Percentiles rank a stretch among this genome's conserved stretches.
Conservation (phyloP, 2,113 vertebrate species). For the Atherinomorus stipes region DNA sequence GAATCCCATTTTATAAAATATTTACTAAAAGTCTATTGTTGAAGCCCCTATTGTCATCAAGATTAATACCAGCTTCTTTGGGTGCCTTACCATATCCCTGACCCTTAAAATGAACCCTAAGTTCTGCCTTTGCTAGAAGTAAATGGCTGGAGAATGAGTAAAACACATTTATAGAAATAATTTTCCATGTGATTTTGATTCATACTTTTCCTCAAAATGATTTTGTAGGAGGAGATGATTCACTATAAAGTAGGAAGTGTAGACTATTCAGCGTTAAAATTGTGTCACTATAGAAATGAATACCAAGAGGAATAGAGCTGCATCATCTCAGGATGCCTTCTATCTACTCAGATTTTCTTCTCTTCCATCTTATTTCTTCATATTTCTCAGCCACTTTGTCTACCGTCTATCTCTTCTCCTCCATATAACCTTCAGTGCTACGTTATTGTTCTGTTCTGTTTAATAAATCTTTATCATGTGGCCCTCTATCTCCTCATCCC, state of each 20-base stretch:
- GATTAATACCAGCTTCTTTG: too few species aligned
- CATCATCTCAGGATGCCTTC: constrained; percentile 22
- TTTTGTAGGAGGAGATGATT: too few species aligned
- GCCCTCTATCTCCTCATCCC: constrained; percentile 42
- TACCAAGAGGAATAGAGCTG: constrained; percentile 32
- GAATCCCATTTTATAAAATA: too few species aligned
- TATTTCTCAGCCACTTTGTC: constrained; percentile 21
- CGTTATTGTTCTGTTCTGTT: constrained; percentile 53
- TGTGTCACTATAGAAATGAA: constrained; percentile 12
- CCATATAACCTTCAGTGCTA: constrained; percentile 39
- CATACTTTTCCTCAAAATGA: too few species aligned
- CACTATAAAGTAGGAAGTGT: constrained; percentile 7
- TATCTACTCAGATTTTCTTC: constrained; percentile 6
- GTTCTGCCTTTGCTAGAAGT: too few species aligned
- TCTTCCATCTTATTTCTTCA: constrained; percentile 19
- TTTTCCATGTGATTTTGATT: too few species aligned
- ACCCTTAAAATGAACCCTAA: too few species aligned
- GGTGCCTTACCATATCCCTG: too few species aligned
- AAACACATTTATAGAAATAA: too few species aligned
- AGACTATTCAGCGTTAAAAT: constrained; percentile 11
- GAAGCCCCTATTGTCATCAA: too few species aligned
- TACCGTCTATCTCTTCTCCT: constrained; percentile 16
- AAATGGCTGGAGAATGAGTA: too few species aligned
- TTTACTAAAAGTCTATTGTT: too few species aligned
- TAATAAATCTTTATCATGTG: constrained; percentile 65